Base-by-base conservation (phyloP, 2,888 invertebrate genomes). In the Pyrrhosoma nymphula region DNA sequence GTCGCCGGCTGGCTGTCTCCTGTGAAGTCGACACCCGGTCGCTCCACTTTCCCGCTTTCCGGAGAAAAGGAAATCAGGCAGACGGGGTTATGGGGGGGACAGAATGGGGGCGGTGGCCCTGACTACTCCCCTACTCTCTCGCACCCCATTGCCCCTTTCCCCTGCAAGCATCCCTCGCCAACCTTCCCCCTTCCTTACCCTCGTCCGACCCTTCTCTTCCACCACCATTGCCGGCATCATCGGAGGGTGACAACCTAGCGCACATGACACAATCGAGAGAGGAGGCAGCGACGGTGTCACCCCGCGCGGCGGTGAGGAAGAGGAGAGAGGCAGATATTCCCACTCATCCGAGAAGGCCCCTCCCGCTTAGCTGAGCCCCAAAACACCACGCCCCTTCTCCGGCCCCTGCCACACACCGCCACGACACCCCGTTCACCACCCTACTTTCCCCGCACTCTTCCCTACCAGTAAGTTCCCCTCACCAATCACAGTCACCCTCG, bases 31-130 rank as follows among this genome's bases (percentile, higher is more conserved):
- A 82, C 82, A 82, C 82, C 82, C 82, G 69, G 82, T 56, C 89
- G 89, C 89, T 91, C 91, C 93, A 69, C 69, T 93, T 93, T 93
- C 69, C 47, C 93, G 69, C 93, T 93, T 60, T 20, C 93, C 69
- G 93, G 26, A 47, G 93, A 93, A 93, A 93, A 93, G 93, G 93
- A 93, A 75, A 93, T 69, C 93, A 39, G 26, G 93, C 69, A 55
- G 93, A 93, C 69, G 39, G 93, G 47, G 91, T 39, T 35, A 63
- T 23, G n/a, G 69, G 30, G 55, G 56, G 56, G 60, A 69, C 69
- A 26, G 60, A 20, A 63, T n/a, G n/a, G 91, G 47, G 69, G 69
- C 63, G 63, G 26, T 1, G 90, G 16, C 18, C 30, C 90, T 89
- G 55, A 30, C 90, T 56, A n/a, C 90, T 20, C 56, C 47, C 56